phyloP scores from a whole-genome alignment of 2,888 invertebrate genomes.

The Sinodicranocentrus sp. region DNA sequence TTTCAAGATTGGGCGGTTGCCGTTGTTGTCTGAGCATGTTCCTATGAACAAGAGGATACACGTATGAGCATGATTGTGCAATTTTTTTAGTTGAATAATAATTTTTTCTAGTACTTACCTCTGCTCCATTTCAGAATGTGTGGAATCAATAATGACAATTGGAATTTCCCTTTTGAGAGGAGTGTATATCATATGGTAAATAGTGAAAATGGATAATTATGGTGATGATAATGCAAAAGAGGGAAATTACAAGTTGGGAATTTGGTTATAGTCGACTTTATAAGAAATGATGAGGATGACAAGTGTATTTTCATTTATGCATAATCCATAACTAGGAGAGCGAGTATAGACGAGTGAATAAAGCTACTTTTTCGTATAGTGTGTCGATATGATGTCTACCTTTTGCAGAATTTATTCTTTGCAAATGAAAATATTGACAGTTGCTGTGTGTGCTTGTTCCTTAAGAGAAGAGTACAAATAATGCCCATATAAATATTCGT shows the following conservation, averaged over 20 bases:
- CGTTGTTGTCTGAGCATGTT: no score
- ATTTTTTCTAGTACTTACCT: neutral
- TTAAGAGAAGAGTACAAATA: no score
- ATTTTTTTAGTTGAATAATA: neutral
- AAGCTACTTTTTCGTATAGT: no score
- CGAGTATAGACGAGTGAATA: no score
- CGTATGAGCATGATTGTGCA: conserved; percentile 12
- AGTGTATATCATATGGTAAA: no score
- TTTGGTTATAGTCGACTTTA: neutral
- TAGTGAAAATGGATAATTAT: conserved; percentile 8
- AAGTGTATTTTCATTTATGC: conserved; percentile 24
- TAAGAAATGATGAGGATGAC: conserved; percentile 6
- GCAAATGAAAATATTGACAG: conserved; percentile 9
- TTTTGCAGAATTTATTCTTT: no score
- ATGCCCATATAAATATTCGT: neutral
- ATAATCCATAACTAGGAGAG: conserved; percentile 8
- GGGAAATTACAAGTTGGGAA: conserved; percentile 13
- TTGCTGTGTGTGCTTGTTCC: neutral
- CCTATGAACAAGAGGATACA: neutral
- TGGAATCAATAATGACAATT: no score
- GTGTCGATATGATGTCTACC: no score
- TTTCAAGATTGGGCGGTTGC: conserved; percentile 5
- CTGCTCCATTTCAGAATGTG: conserved; percentile 10
- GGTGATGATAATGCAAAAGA: conserved; percentile 7
- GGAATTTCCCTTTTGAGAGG: no score